Evolutionary conservation across 2,797 vertebrate genomes (phyloP).

Genomic region (Enteromius argenteus): DNA sequence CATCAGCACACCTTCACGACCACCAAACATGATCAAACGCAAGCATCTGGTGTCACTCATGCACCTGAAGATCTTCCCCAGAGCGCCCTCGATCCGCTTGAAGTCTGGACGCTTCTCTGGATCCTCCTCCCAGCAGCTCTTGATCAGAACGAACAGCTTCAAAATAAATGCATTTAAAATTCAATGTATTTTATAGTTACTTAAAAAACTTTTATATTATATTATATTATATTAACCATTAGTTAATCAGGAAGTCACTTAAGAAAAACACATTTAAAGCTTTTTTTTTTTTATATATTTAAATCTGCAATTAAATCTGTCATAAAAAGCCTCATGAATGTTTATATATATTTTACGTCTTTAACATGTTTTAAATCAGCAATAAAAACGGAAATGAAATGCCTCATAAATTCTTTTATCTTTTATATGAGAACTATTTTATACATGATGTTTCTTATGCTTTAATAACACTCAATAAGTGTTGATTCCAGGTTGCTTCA

Average conservation of each 20-base stretch:
- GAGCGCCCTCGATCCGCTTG: slow-evolving; percentile 88
- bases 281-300: background rate
- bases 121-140: slow-evolving; percentile 97
- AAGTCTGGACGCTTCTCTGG: slow-evolving; percentile 95
- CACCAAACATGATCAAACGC: background rate
- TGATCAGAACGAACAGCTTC: slow-evolving; percentile 89
- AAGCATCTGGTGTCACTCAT: background rate
- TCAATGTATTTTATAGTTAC: background rate
- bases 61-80: slow-evolving; percentile 96
- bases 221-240: background rate
- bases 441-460: background rate
- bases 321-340: background rate
- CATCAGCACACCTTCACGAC: background rate
- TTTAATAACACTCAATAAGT: background rate
- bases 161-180: background rate
- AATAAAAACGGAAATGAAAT: background rate
- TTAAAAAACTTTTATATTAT: background rate
- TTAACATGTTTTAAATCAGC: background rate
- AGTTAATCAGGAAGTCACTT: background rate
- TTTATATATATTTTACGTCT: background rate
- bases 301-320: background rate
- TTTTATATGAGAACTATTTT: background rate
- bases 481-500: background rate
- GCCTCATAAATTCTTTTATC: background rate
- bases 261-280: background rate